Percentiles rank a stretch among this genome's conserved stretches.
Evolutionary conservation across 2,888 invertebrate genomes (phyloP).

Genomic region (Heliconius erato): DNA sequence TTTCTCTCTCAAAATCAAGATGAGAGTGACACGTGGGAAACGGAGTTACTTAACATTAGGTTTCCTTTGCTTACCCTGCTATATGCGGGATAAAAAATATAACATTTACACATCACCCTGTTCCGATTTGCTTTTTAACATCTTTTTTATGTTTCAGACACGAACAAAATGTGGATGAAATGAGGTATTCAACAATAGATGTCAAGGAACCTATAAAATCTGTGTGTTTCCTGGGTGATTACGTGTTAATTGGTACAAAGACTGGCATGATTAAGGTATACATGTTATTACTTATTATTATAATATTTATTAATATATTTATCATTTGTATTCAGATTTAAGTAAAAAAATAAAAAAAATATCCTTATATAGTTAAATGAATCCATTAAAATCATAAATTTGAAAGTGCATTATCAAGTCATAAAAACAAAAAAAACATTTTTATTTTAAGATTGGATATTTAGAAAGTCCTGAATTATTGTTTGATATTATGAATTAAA

Average conservation of each 20-base stretch:
- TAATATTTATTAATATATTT: too few species aligned
- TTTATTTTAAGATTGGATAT: too few species aligned
- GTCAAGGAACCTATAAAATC: conserved; percentile 85
- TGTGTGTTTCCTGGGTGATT: conserved; percentile 84
- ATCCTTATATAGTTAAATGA: too few species aligned
- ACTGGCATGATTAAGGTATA: conserved; percentile 78
- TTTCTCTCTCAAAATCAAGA: too few species aligned
- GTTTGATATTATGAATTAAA: too few species aligned
- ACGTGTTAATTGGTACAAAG: conserved; percentile 75
- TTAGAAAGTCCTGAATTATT: too few species aligned
- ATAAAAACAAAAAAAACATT: too few species aligned
- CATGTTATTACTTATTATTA: conserved; percentile 49
- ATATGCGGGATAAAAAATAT: not conserved
- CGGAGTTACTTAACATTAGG: not conserved
- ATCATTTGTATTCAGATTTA: too few species aligned
- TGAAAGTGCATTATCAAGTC: too few species aligned
- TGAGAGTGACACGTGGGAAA: not conserved
- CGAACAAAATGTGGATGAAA: conserved; percentile 79
- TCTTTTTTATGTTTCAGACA: conserved; percentile 64
- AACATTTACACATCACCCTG: not conserved
- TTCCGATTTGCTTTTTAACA: not conserved
- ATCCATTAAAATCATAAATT: too few species aligned
- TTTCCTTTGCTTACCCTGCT: not conserved
- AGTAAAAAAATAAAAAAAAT: too few species aligned
- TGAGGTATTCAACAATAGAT: conserved; percentile 83